These are phyloP conservation scores for Drosophila mojavensis DNA, from an alignment of 1,140 invertebrate species.

Conservation along the genomic window DNA sequence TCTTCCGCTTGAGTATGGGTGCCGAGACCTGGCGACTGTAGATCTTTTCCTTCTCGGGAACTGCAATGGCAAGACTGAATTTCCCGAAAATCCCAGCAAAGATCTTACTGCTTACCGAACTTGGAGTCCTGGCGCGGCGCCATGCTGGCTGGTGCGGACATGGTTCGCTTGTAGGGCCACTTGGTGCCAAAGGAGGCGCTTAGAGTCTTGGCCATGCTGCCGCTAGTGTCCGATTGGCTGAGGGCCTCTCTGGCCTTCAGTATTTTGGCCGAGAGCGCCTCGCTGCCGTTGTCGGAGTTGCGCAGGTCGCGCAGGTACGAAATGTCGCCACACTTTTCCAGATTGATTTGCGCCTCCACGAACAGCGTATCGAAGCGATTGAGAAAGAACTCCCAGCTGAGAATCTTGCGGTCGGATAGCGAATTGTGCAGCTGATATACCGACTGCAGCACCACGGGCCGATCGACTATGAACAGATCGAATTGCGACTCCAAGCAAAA, in stretches of 20 bases:
- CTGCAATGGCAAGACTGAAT: slow-evolving; percentile 29
- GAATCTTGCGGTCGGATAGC: slow-evolving; percentile 94
- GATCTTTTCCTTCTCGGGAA: slow-evolving; percentile 93
- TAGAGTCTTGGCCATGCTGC: slow-evolving; percentile 90
- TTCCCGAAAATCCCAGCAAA: background rate
- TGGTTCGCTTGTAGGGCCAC: slow-evolving; percentile 97
- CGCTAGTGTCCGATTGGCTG: slow-evolving; percentile 86
- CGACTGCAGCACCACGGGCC: slow-evolving; percentile 98
- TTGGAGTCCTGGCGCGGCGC: slow-evolving; percentile 90
- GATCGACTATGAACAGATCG: slow-evolving; percentile 96
- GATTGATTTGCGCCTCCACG: slow-evolving; percentile 96
- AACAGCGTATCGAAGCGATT: slow-evolving; percentile 98
- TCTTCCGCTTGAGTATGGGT: slow-evolving; percentile 95
- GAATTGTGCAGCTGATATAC: slow-evolving; percentile 97
- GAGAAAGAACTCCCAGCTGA: slow-evolving; percentile 99
- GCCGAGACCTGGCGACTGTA: slow-evolving; percentile 95
- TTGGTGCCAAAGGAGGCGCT: slow-evolving; percentile 96
- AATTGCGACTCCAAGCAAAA: slow-evolving; percentile 96
- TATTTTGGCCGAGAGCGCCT: slow-evolving; percentile 94
- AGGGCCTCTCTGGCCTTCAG: slow-evolving; percentile 95
- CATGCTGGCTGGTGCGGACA: slow-evolving; percentile 94
- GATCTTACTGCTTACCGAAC: slow-evolving; percentile 85
- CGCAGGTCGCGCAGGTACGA: slow-evolving; percentile 93
- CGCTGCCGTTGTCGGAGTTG: slow-evolving; percentile 95
- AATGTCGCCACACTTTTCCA: slow-evolving; percentile 93